These are phyloP conservation scores for Adela reaumurella DNA, from an alignment of 2,888 invertebrate species.

Conservation along the genomic window DNA sequence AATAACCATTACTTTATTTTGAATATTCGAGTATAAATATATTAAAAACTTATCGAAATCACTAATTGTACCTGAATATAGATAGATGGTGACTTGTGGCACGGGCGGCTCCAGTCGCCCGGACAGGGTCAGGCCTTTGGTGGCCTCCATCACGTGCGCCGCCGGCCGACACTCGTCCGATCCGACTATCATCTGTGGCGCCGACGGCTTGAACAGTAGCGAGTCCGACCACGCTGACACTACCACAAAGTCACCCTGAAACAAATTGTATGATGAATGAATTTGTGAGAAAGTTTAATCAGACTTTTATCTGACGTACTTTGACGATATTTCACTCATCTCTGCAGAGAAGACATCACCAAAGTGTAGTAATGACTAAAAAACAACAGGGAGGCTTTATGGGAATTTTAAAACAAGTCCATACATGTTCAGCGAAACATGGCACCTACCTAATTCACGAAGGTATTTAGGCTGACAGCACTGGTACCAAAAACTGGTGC, in stretches of 20 bases:
- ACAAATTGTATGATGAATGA: too few species aligned
- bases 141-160: slow-evolving; percentile 61
- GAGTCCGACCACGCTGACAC: slow-evolving; percentile 68
- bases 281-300: too few species aligned
- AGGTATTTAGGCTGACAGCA: too few species aligned
- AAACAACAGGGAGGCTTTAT: too few species aligned
- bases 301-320: too few species aligned
- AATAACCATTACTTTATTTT: background rate
- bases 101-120: slow-evolving; percentile 65
- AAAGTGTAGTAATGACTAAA: too few species aligned
- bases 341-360: too few species aligned
- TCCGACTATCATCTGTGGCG: slow-evolving; percentile 55
- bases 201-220: slow-evolving; percentile 71
- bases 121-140: slow-evolving; percentile 61
- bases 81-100: slow-evolving; percentile 52
- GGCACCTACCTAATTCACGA: too few species aligned
- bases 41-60: slow-evolving; percentile 7
- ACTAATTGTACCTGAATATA: slow-evolving; percentile 30
- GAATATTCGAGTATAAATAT: background rate
- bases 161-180: slow-evolving; percentile 64
- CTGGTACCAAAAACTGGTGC: too few species aligned
- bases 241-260: slow-evolving; percentile 50
- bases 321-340: too few species aligned
- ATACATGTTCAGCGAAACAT: too few species aligned
- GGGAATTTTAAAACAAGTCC: too few species aligned